Conservation (phyloP, 2,797 vertebrate species). For the Poecilia picta region DNA sequence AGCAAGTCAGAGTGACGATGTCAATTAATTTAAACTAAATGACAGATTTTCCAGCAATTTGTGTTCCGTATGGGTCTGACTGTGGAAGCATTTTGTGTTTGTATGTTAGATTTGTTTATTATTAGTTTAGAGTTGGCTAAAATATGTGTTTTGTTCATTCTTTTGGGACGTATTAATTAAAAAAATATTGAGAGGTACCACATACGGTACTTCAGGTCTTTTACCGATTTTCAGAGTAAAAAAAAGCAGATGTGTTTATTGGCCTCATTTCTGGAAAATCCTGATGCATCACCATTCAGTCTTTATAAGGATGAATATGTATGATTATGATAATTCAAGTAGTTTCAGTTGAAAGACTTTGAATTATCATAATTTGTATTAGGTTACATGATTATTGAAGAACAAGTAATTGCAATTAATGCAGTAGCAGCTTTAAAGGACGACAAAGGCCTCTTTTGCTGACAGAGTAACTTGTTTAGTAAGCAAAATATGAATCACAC, state of each 20-base stretch:
- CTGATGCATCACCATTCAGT: slow-evolving; percentile 1
- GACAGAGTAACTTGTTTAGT: slow-evolving; percentile 4
- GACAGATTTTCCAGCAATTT: slow-evolving; percentile 16
- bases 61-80: slow-evolving; percentile 3
- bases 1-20: slow-evolving; percentile 38
- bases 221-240: neutral
- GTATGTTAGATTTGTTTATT: neutral
- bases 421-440: slow-evolving; percentile 5
- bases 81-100: neutral
- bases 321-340: slow-evolving; percentile 18
- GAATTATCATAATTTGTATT: slow-evolving; percentile 17
- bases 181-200: slow-evolving; percentile 14
- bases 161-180: no score
- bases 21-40: slow-evolving; percentile 25
- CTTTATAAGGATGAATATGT: slow-evolving; percentile 18
- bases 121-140: no score
- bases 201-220: slow-evolving; percentile 1
- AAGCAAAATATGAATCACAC: slow-evolving; percentile 1
- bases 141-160: no score
- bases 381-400: slow-evolving; percentile 7
- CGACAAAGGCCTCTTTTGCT: slow-evolving; percentile 15
- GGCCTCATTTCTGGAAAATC: neutral
- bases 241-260: neutral
- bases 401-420: slow-evolving; percentile 28
- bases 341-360: neutral